Base-by-base conservation (phyloP, 2,888 invertebrate genomes). In the Sarcophaga subvicina region DNA sequence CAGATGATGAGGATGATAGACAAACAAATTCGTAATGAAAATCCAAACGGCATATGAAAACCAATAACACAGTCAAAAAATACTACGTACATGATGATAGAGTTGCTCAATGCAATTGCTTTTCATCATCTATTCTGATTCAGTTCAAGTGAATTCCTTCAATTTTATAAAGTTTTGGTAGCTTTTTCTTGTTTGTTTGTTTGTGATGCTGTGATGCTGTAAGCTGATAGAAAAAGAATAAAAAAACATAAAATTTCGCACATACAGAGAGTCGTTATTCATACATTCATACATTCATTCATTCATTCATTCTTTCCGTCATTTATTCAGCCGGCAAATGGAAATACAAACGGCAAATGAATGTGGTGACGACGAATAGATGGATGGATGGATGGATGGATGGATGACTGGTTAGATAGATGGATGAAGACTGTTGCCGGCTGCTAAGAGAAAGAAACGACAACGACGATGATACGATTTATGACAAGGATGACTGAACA, bases 401-500 rank as follows among this genome's bases (percentile, higher is more conserved):
- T 22, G 22, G 22, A 22, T 22, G 22, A 1, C 22, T 45, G 47
- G 20, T 14, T 45, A 4, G 20, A 49, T 27, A 22, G 62, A 69
- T 77, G 54, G 67, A 75, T 73, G 27, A 81, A 73, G 80, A 80
- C 67, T 66, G 6, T 2, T 37, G 37, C 37, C 37, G 37, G 37
- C 2, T 37, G 25, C 2, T 37, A 6, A 37, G 37, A 10, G 37
- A 37, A 37, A 37, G 37, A 37, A 37, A 37, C 37, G 37, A 37
- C 37, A 37, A 62, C 60, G 77, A 79, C 47, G 73, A 75, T 84
- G 84, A 84, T 84, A 76, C 76, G 84, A 84, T 80, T 84, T 80
- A 75, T 71, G 76, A 71, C 76, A 84, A 80, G 80, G 76, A 76
- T 76, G 84, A 80, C 60, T 84, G 80, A 75, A 84, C 84, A 84